These are phyloP conservation scores for Enteromius argenteus DNA, from an alignment of 2,797 vertebrate genomes.

Conservation along the genomic window DNA sequence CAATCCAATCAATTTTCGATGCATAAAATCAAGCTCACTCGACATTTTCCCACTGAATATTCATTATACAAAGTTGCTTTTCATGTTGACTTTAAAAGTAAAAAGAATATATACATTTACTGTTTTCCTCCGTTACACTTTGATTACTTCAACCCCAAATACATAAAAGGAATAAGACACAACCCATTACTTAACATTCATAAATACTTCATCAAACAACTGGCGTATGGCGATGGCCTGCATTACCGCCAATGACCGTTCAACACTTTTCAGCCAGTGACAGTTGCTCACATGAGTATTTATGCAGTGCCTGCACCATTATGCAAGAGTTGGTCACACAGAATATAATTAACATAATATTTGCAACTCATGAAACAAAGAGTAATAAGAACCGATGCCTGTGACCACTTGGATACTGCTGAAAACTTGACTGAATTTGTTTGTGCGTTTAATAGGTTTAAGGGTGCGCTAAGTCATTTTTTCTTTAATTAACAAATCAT, in stretches of 20 bases:
- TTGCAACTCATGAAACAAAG: conserved; percentile 38
- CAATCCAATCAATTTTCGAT: neutral
- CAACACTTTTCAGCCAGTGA: conserved; percentile 35
- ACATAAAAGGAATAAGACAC: conserved; percentile 41
- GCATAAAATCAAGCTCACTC: neutral
- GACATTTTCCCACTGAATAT: neutral
- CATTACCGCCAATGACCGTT: conserved; percentile 3
- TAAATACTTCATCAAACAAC: conserved; percentile 45
- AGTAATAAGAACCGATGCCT: conserved; percentile 16
- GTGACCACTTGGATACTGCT: conserved; percentile 17
- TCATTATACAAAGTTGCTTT: neutral
- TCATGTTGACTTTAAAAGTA: conserved; percentile 26
- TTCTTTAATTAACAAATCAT: neutral
- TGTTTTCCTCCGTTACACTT: neutral
- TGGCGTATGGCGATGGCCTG: neutral
- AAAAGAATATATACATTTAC: neutral
- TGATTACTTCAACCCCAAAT: conserved; percentile 19
- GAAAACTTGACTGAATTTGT: conserved; percentile 5
- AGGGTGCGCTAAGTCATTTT: conserved; percentile 11
- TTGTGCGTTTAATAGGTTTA: neutral
- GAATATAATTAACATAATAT: conserved; percentile 48
- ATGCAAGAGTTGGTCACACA: conserved; percentile 45
- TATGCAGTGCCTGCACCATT: conserved; percentile 47
- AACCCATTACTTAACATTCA: conserved; percentile 27
- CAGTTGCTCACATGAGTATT: conserved; percentile 49